These are phyloP conservation scores for Dendrocincla tyrannina DNA, from an alignment of 2,797 vertebrate genomes.

Conservation along the genomic window DNA sequence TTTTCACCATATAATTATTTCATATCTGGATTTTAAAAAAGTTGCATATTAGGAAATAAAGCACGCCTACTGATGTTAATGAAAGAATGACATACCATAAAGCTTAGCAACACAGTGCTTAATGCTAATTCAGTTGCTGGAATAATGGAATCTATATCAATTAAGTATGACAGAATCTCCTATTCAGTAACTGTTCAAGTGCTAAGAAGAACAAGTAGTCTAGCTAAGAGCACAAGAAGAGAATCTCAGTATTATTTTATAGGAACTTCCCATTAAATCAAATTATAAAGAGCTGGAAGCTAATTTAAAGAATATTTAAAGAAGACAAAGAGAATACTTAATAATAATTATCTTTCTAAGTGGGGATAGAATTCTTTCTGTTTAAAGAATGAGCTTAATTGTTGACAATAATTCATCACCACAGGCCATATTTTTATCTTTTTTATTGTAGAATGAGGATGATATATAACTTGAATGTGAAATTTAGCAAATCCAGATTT, in stretches of 20 bases:
- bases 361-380: not conserved
- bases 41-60: not conserved
- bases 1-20: not conserved
- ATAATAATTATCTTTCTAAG: not conserved
- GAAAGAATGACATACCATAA: conserved; percentile 15
- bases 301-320: not conserved
- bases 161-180: conserved; percentile 30
- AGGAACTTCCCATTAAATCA: not conserved
- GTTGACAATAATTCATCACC: not conserved
- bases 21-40: not conserved
- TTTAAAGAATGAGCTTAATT: not conserved
- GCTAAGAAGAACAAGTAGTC: not conserved
- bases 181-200: conserved; percentile 28
- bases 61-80: not conserved
- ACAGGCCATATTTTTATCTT: not conserved
- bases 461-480: not conserved
- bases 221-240: not conserved
- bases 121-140: conserved; percentile 13
- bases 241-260: not conserved
- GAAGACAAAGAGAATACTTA: not conserved
- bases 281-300: not conserved
- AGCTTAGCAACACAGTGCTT: not conserved
- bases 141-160: conserved; percentile 44
- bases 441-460: not conserved
- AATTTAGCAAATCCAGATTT: not conserved